Evolutionary conservation across 1,140 invertebrate species (phyloP), one percentile per base, ranked within the genome.

Genomic region (Drosophila quadrilineata): DNA sequence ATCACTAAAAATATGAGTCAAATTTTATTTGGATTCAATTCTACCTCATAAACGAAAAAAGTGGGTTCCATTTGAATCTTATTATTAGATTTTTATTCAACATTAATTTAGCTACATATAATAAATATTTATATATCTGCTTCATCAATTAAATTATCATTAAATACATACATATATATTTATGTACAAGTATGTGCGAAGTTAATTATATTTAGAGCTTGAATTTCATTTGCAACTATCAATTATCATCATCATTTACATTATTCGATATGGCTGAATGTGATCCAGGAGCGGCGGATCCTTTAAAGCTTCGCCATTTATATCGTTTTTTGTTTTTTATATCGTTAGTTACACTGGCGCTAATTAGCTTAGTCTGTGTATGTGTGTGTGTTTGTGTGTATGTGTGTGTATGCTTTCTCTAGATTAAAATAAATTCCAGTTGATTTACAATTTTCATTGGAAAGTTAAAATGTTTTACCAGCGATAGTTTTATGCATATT

Each of bases 21-120:
- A n/a, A n/a, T n/a, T n/a, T n/a, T n/a, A n/a, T n/a, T n/a, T n/a
- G n/a, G n/a, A n/a, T n/a, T n/a, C n/a, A n/a, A n/a, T n/a, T n/a
- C n/a, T n/a, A n/a, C n/a, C n/a, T n/a, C n/a, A n/a, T n/a, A n/a
- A n/a, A n/a, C n/a, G n/a, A n/a, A n/a, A n/a, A n/a, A n/a, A n/a
- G n/a, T n/a, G n/a, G n/a, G n/a, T n/a, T n/a, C 35, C 24, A 56
- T 40, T 54, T 62, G 31, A 4, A 52, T 45, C 46, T 66, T 60
- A 60, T 45, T 45, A 24, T 24, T 53, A 53, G 9, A 59, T 35
- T 38, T 60, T 60, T 60, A 60, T 67, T 62, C 38, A 67, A 62
- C 64, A 62, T 67, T 67, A 62, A 67, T 67, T 67, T 67, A 67
- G 46, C 64, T 67, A 67, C 57, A 62, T 67, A 67, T 53, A 67